Evolutionary conservation across 2,113 vertebrate genomes (phyloP), one percentile per base, ranked within the genome.

Genomic region (Bucco capensis): DNA sequence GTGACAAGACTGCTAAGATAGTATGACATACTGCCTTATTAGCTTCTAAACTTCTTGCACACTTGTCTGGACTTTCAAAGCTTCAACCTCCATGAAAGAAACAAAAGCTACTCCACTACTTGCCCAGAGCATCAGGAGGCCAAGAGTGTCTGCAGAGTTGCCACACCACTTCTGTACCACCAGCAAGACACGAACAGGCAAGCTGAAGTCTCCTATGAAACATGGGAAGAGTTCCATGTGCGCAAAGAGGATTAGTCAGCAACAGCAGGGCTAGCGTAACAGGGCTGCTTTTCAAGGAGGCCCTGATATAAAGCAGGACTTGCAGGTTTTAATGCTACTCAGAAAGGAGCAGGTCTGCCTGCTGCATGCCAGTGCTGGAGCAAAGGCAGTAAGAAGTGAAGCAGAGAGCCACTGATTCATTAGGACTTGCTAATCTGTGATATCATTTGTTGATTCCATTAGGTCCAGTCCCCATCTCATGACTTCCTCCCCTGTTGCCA

Each of bases 401-500:
- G 54, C 18, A 22, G 71, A 60, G 67, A 37, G 22, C 24, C 71
- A 10, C 56, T 44, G 87, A 71, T 46, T 74, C 61, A 42, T 91
- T 67, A 5, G 56, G 31, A 19, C 15, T 91, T 7, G 77, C 72
- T 82, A 10, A 50, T 86, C 90, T 87, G 81, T 97, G 94, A 96
- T 95, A 92, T 96, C 96, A 93, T 95, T 90, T 97, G 96, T 97
- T 96, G 96, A 95, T 90, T 61, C 91, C 96, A 74, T 3, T 86
- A 93, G 83, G 81, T 30, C 94, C 93, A 76, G 14, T 66, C 92
- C 94, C 81, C 88, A 90, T 81, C 95, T 44, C 94, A 96, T 91
- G 94, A 80, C 88, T 96, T 95, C 96, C 95, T 96, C 35, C 54
- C 27, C 13, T 11, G 98, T 98, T 97, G 89, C 98, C 96, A 97